phyloP scores from a whole-genome alignment of 2,888 invertebrate species.

The Crossocerus cetratus region DNA sequence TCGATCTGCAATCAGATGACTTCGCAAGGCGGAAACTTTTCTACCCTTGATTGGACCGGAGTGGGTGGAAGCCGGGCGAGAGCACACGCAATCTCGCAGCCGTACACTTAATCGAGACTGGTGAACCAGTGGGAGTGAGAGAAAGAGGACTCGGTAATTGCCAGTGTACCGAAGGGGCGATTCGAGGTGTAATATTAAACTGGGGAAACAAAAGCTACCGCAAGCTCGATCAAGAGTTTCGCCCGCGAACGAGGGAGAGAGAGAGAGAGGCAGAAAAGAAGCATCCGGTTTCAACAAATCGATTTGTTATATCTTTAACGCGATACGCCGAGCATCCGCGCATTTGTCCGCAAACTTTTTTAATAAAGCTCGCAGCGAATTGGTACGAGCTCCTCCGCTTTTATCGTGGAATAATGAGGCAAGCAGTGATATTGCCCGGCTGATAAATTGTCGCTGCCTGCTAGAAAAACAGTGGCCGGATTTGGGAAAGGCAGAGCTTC shows the following conservation, averaged over 20 bases:
- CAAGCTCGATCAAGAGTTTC: slow-evolving; percentile 29
- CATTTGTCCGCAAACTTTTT: slow-evolving; percentile 46
- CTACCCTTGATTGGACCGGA: background rate
- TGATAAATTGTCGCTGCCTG: slow-evolving; percentile 39
- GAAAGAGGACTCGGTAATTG: background rate
- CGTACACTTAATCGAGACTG: slow-evolving; percentile 1
- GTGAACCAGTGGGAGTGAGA: background rate
- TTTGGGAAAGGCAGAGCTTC: background rate
- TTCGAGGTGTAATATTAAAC: slow-evolving; percentile 35
- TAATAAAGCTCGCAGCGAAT: slow-evolving; percentile 48
- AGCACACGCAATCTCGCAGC: slow-evolving; percentile 7
- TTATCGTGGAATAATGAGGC: slow-evolving; percentile 34
- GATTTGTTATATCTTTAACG: slow-evolving; percentile 35
- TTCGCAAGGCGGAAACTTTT: background rate
- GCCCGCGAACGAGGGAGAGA: background rate
- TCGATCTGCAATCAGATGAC: slow-evolving; percentile 18
- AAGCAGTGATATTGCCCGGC: slow-evolving; percentile 35
- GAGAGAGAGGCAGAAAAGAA: slow-evolving; percentile 1
- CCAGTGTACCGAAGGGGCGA: background rate
- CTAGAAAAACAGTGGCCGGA: slow-evolving; percentile 31
- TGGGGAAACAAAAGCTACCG: slow-evolving; percentile 20
- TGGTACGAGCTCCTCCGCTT: slow-evolving; percentile 24
- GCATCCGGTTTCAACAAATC: slow-evolving; percentile 25
- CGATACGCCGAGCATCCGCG: slow-evolving; percentile 28
- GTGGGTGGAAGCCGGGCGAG: background rate